A percentile compares a stretch with the other conserved stretches of the same genome.
These are phyloP conservation scores for Papilio demoleus DNA, from an alignment of 2,888 invertebrate genomes.

Conservation along the genomic window DNA sequence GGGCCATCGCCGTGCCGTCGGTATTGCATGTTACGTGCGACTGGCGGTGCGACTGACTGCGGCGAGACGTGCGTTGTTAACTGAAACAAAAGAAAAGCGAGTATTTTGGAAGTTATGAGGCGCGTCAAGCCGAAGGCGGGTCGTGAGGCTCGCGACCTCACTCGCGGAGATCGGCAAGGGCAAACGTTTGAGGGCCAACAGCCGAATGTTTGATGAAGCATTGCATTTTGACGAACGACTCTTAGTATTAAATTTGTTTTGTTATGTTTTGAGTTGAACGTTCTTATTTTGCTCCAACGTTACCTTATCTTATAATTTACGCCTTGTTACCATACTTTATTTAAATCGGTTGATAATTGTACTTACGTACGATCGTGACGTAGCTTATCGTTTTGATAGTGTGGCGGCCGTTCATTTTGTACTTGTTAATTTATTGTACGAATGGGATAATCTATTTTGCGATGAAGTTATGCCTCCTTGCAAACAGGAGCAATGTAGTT, in stretches of 20 bases:
- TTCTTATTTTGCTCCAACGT: slow-evolving; percentile 53
- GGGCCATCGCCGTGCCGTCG: slow-evolving; percentile 43
- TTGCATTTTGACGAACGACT: slow-evolving; percentile 67
- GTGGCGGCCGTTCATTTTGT: slow-evolving; percentile 49
- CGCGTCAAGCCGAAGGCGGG: slow-evolving; percentile 43
- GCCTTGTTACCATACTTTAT: slow-evolving; percentile 74
- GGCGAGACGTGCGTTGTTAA: slow-evolving; percentile 43
- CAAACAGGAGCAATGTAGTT: too few relatives aligned
- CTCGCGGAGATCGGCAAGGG: slow-evolving; percentile 51
- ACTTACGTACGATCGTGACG: slow-evolving; percentile 42
- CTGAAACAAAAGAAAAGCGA: slow-evolving; percentile 50
- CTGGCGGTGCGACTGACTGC: slow-evolving; percentile 45
- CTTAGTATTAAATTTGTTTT: slow-evolving; percentile 67
- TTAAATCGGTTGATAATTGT: slow-evolving; percentile 53
- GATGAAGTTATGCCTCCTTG: slow-evolving; percentile 58
- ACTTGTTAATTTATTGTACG: slow-evolving; percentile 52
- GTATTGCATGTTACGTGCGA: slow-evolving; percentile 56
- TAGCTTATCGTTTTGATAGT: slow-evolving; percentile 53
- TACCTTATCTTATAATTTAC: slow-evolving; percentile 66
- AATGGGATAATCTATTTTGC: slow-evolving; percentile 51
- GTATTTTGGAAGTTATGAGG: slow-evolving; percentile 48
- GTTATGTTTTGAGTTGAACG: slow-evolving; percentile 61
- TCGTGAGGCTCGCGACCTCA: slow-evolving; percentile 51
- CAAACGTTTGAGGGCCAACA: slow-evolving; percentile 62
- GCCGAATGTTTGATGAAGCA: slow-evolving; percentile 64